Evolutionary conservation across 2,888 invertebrate genomes (phyloP).

Genomic region (Diabrotica balteata): DNA sequence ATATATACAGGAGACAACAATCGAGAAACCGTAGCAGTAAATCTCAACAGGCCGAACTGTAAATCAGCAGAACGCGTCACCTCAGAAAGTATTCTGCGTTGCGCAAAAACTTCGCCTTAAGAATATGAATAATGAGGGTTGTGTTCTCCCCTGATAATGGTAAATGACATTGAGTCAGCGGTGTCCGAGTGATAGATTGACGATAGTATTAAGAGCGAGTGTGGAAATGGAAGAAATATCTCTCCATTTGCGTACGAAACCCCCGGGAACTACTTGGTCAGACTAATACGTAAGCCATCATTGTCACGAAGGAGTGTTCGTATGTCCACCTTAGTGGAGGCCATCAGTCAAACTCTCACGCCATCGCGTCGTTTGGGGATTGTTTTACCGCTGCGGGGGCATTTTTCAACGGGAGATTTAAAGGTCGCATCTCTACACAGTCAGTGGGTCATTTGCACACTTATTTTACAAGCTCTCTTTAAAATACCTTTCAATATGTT

Average conservation of each 20-base stretch:
- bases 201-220: slow-evolving; percentile 49
- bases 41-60: slow-evolving; percentile 23
- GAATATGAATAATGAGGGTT: slow-evolving; percentile 43
- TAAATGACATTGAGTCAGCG: slow-evolving; percentile 51
- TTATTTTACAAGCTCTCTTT: no score
- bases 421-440: no score
- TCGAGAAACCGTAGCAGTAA: slow-evolving; percentile 23
- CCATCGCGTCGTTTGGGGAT: slow-evolving; percentile 34
- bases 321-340: slow-evolving; percentile 46
- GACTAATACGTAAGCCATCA: slow-evolving; percentile 57
- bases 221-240: slow-evolving; percentile 55
- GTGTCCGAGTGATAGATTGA: slow-evolving; percentile 52
- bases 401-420: slow-evolving; percentile 22
- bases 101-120: slow-evolving; percentile 37
- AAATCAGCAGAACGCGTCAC: slow-evolving; percentile 16
- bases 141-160: slow-evolving; percentile 46
- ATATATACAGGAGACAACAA: slow-evolving; percentile 9
- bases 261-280: slow-evolving; percentile 49
- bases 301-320: slow-evolving; percentile 51
- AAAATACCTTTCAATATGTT: no score
- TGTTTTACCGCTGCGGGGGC: slow-evolving; percentile 17
- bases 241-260: slow-evolving; percentile 56
- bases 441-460: no score
- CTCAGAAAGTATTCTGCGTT: slow-evolving; percentile 17
- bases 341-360: slow-evolving; percentile 51